Base-by-base conservation (phyloP, 2,113 vertebrate genomes). In the Hassar affinis region DNA sequence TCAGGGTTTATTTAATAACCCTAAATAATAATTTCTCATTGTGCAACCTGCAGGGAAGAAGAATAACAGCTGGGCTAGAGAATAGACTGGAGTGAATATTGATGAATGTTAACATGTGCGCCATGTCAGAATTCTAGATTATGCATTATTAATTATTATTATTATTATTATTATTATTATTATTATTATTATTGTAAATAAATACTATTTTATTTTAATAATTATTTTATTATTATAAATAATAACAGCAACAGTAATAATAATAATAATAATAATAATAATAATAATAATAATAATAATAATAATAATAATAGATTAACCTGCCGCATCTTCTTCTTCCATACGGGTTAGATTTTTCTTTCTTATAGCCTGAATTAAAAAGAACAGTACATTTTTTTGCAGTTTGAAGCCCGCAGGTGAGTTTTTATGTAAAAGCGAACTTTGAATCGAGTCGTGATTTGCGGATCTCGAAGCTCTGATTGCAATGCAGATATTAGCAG, bases 391-490 rank as follows among this genome's bases (percentile, higher is more conserved):
- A 18, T 20, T 10, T 69, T 45, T 38, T 17, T 15, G 12, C 20
- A 25, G 17, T 45, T 42, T 17, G 20, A 80, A 25, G 35, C 49
- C 38, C 0, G 17, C 1, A 17, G 33, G 22, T n/a, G 64, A 56
- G 25, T n/a, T 14, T n/a, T 33, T 0, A 33, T 72, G 25, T 15
- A 17, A 49, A 49, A 4, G 11, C 35, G 22, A 52, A 33, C 27
- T 76, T 6, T 54, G 30, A 56, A 35, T 45, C 57, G 45, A 30
- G 82, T 15, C 64, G 78, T 76, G 85, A 49, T 5, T 66, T 54
- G 10, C n/a, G 69, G 22, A 78, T 51, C 61, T 78, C 56, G 38
- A 42, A 79, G 84, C 51, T 69, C 57, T 86, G 69, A 35, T 82
- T 82, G 71, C 33, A 49, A 51, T 15, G 25, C 14, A 30, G n/a